Base-by-base conservation (phyloP, 1,140 invertebrate genomes). In the Pteromalus puparum region DNA sequence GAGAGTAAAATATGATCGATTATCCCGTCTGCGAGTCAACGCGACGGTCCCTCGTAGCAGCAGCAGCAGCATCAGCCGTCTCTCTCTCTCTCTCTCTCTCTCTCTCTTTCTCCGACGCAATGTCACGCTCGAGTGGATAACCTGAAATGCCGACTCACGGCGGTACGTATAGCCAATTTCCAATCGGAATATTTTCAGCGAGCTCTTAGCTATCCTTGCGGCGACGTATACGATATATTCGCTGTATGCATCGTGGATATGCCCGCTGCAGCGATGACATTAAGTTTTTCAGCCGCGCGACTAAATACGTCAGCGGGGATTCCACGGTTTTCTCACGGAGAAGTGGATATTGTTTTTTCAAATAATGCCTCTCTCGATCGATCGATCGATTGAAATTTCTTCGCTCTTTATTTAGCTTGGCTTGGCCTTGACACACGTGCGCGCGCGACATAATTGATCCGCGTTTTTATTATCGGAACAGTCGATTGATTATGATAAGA, bases 1-100 rank as follows among this genome's bases (percentile, higher is more conserved):
- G 38, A 83, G 81, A 83, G 81, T 67, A 81, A 85, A 85, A 80
- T 81, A 80, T 13, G 72, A 81, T 85, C 81, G 42, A 83, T 38
- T 74, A 79, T 82, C 48, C 61, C 18, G 21, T 79, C 42, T n/a
- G 21, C 26, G 6, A 65, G 26, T 34, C 48, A 30, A 26, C 30
- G 24, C 53, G 30, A n/a, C 18, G 6, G 53, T 21, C 12, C 12
- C 48, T 61, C 30, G 30, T n/a, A 13, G 0, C 48, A 15, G 2
- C 48, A 15, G 48, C 18, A 12, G 12, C 21, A 61, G 21, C 53
- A 61, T n/a, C 46, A 24, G 30, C 28, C 48, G 38, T 24, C 53
- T 73, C 18, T 67, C 46, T 5, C 30, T 34, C 30, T 24, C 53
- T 73, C 18, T 67, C 46, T 30, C 30, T 30, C 30, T 30, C 30